These are phyloP conservation scores for Chydorus sphaericus DNA, from an alignment of 2,888 invertebrate genomes.

Conservation along the genomic window DNA sequence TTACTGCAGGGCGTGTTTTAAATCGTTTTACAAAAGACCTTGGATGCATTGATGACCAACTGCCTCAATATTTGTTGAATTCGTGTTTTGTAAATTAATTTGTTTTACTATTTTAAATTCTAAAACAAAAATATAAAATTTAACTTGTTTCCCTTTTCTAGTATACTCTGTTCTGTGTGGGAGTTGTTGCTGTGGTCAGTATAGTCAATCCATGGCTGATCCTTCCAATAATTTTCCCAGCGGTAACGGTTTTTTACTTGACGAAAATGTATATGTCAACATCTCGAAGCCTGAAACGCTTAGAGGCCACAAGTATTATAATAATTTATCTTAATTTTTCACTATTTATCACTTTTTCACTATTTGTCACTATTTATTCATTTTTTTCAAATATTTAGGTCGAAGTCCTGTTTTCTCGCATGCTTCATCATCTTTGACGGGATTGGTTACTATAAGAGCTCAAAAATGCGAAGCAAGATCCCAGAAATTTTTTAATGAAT, in stretches of 20 bases:
- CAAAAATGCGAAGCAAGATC: conserved; percentile 30
- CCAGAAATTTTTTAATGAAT: conserved; percentile 27
- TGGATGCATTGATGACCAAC: conserved; percentile 57
- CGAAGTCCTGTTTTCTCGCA: conserved; percentile 42
- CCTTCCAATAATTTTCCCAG: conserved; percentile 27
- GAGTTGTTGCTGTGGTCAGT: conserved; percentile 32
- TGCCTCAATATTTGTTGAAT: no score
- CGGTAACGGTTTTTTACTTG: conserved; percentile 28
- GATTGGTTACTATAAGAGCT: conserved; percentile 51
- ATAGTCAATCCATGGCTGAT: conserved; percentile 30
- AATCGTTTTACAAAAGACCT: conserved; percentile 77
- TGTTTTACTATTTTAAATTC: no score
- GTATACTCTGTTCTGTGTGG: conserved; percentile 20
- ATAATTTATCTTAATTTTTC: no score
- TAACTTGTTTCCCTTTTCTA: conserved; percentile 40
- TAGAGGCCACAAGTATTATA: conserved; percentile 33
- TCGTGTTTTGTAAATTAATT: no score
- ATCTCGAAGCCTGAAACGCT: conserved; percentile 33
- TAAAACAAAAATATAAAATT: no score
- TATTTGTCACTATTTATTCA: no score
- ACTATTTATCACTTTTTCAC: not conserved
- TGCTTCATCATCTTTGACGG: conserved; percentile 66
- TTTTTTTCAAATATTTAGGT: no score
- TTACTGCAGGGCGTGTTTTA: conserved; percentile 38
- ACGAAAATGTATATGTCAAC: conserved; percentile 32